Evolutionary conservation across 2,113 vertebrate species (phyloP).

Genomic region (Maccullochella peelii): DNA sequence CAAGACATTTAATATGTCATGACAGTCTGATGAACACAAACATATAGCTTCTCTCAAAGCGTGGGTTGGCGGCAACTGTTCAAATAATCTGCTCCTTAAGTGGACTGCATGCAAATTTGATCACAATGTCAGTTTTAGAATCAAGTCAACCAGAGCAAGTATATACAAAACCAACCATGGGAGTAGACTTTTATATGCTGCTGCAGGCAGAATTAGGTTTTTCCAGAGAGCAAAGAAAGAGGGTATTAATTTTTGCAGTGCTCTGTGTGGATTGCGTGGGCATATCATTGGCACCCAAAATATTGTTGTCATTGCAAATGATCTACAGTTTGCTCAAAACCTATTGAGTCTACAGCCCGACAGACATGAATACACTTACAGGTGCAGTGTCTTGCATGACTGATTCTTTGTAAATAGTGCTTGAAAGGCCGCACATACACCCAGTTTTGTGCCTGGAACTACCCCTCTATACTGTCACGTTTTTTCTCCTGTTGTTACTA

Average conservation of each 20-base stretch:
- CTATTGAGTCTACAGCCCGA: background rate
- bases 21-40: conserved; percentile 1
- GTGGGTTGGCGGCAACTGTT: conserved; percentile 8
- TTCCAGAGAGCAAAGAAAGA: background rate
- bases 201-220: background rate
- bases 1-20: conserved; percentile 11
- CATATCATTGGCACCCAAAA: background rate
- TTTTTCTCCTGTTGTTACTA: background rate
- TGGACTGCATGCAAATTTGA: background rate
- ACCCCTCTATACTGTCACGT: background rate
- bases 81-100: conserved; percentile 11
- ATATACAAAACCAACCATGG: background rate
- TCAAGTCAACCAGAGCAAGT: background rate
- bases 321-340: conserved; percentile 1
- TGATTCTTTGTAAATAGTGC: background rate
- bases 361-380: background rate
- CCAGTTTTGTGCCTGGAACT: background rate
- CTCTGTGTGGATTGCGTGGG: background rate
- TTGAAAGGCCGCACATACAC: no score
- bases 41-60: background rate
- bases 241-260: conserved; percentile 3
- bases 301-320: conserved; percentile 4
- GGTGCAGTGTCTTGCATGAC: background rate
- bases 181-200: background rate
- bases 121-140: background rate